These are phyloP conservation scores for zebrafish (Danio rerio) DNA, from an alignment of 2,113 vertebrate species.

Conservation along the genomic window GRCz12tu NC_133197.1:14107501-14108000, in stretches of 20 bases:
- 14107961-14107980: too few relatives aligned
- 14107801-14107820: constrained; percentile 83
- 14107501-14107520: neutral
- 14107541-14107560: neutral
- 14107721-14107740: neutral
- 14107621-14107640: neutral
- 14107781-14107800: constrained; percentile 80
- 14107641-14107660: neutral
- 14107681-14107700: too few relatives aligned
- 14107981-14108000: too few relatives aligned
- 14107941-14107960: too few relatives aligned
- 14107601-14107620: neutral
- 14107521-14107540: neutral
- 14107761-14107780: constrained; percentile 77
- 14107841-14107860: constrained; percentile 84
- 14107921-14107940: too few relatives aligned
- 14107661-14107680: neutral
- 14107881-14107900: constrained; percentile 9
- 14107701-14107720: neutral
- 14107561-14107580: neutral
- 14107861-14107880: constrained; percentile 82
- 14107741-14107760: constrained; percentile 75
- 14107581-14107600: neutral
- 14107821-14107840: constrained; percentile 89
- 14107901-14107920: too few relatives aligned